A percentile compares a stretch with the other conserved stretches of the same genome.
phyloP scores from a whole-genome alignment of 23 tunicate genomes.

The Trididemnum nubilum region DNA sequence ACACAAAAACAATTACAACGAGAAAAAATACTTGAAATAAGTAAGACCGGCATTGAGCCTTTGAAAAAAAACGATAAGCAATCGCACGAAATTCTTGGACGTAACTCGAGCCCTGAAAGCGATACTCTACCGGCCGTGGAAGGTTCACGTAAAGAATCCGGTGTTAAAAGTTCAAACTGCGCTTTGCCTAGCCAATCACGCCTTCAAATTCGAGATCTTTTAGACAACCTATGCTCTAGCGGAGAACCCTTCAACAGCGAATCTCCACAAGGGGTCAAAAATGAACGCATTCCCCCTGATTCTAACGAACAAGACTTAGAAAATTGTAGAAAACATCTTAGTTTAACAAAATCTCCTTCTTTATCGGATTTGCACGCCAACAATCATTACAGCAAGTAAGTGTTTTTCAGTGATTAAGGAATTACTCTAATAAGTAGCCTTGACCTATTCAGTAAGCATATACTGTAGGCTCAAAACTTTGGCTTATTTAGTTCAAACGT shows the following conservation, averaged over 20 bases:
- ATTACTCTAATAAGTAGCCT: too few species aligned
- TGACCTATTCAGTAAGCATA: too few species aligned
- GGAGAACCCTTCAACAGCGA: background rate
- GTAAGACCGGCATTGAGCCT: conserved; percentile 21
- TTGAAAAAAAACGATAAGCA: background rate
- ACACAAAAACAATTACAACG: conserved; percentile 22
- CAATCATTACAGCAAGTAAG: background rate
- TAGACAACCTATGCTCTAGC: background rate
- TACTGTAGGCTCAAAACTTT: too few species aligned
- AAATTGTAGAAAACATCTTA: background rate
- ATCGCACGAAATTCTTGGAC: background rate
- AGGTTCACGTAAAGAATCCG: background rate
- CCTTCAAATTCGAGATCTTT: conserved; percentile 5
- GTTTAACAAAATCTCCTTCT: background rate
- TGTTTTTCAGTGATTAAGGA: too few species aligned
- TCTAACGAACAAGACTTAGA: background rate
- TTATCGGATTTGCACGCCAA: background rate
- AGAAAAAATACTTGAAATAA: conserved; percentile 32
- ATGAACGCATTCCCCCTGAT: background rate
- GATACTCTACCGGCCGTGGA: background rate
- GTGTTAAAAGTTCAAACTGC: too few species aligned
- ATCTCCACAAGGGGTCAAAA: background rate
- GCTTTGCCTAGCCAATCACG: background rate
- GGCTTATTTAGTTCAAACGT: too few species aligned
- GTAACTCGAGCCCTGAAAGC: background rate